These are phyloP conservation scores for Sarcophaga variegata DNA, from an alignment of 2,888 invertebrate genomes.

Conservation along the genomic window DNA sequence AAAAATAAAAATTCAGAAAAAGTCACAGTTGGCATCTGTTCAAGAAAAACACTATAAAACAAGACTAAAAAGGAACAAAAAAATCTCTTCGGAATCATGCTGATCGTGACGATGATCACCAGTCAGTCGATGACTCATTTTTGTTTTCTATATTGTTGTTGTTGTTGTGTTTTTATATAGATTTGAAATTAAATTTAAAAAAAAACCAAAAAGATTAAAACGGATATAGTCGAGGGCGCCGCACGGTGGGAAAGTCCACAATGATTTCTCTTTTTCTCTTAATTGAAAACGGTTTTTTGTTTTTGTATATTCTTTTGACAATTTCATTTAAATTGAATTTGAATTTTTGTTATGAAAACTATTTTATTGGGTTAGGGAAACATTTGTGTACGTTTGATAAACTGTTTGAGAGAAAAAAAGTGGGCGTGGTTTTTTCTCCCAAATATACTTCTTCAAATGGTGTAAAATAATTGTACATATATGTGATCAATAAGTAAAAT, in stretches of 20 bases:
- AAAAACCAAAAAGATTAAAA: constrained; percentile 16
- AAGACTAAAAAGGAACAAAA: constrained; percentile 64
- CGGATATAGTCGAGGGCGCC: constrained; percentile 26
- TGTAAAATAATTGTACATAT: too few relatives aligned
- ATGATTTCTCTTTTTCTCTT: neutral
- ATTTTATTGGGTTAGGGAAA: constrained; percentile 3
- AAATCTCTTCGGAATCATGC: constrained; percentile 58
- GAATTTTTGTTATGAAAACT: neutral
- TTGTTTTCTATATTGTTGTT: constrained; percentile 27
- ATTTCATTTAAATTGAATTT: constrained; percentile 20
- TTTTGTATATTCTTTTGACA: constrained; percentile 16
- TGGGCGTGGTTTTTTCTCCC: constrained; percentile 29
- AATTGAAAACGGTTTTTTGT: neutral
- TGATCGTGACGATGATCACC: constrained; percentile 63
- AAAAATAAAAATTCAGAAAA: constrained; percentile 63
- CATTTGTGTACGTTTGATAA: constrained; percentile 19
- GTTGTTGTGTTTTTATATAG: constrained; percentile 35
- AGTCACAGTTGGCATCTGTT: constrained; percentile 78
- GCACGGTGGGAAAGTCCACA: constrained; percentile 44
- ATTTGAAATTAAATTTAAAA: constrained; percentile 38
- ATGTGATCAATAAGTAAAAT: too few relatives aligned
- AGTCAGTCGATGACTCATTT: constrained; percentile 63
- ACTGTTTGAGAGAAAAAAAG: constrained; percentile 29
- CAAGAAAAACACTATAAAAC: constrained; percentile 73
- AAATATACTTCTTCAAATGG: too few relatives aligned